Evolutionary conservation across 1,140 invertebrate species (phyloP), one percentile per base, ranked within the genome.

Genomic region (Trachymyrmex cornetzi): DNA sequence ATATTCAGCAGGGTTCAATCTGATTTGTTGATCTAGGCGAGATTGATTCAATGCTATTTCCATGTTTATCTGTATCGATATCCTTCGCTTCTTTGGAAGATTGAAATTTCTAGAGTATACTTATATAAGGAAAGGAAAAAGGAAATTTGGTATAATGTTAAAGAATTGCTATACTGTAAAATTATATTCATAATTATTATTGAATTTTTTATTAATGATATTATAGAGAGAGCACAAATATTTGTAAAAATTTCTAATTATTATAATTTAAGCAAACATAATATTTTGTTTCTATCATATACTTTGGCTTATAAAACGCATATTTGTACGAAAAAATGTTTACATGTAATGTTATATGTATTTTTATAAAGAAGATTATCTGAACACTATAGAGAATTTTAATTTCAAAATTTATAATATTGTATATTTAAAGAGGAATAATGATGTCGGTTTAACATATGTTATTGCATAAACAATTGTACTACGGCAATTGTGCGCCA

Each of bases 1-100:
- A 72, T 74, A 75, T 84, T 84, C 55, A 84, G 24, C 16, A 30
- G 12, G 24, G 19, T 75, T 84, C 34, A 61, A 61, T 71, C 12
- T 22, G 11, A 81, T 57, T 34, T 55, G 63, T 67, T 48, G 38
- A 66, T 66, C 50, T 71, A 44, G 7, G 50, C 50, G 9, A 38
- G 14, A 1, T 16, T 71, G 79, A 67, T 80, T 67, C 12, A 3
- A 57, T 48, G 9, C 27, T 55, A 67, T 67, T 59, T 55, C 22
- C 24, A 12, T 80, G 16, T 71, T 81, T 53, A 66, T 27, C 7
- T 24, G 3, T 50, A 53, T 67, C 44, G 7, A 34, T 80, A 67
- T 38, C 27, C 27, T 53, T 2, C 19, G 6, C 19, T 50, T 27
- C 16, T 48, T 55, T 16, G 0, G 7, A 27, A 71, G 22, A 81